phyloP scores from a whole-genome alignment of 1,140 invertebrate species.

The Heterodera carotae region DNA sequence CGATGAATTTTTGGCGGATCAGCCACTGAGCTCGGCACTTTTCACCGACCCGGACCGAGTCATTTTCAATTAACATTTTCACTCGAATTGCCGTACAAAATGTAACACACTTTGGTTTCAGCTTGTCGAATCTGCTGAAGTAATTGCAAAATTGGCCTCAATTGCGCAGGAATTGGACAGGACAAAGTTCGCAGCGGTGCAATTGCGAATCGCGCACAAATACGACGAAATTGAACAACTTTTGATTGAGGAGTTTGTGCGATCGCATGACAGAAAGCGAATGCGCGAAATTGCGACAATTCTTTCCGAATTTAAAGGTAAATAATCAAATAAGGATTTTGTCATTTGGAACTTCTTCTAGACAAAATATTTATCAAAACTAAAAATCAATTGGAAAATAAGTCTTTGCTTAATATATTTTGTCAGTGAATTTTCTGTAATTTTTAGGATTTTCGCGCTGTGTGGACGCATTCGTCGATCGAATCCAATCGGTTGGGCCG shows the following conservation, averaged over 20 bases:
- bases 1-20: constrained; percentile 84
- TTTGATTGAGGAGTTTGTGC: constrained; percentile 91
- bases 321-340: neutral
- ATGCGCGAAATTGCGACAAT: constrained; percentile 92
- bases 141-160: constrained; percentile 92
- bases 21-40: constrained; percentile 80
- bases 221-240: constrained; percentile 90
- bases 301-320: constrained; percentile 85
- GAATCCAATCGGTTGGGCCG: constrained; percentile 75
- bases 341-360: no score
- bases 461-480: constrained; percentile 93
- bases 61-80: constrained; percentile 26
- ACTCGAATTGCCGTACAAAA: neutral
- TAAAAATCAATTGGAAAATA: no score
- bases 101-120: constrained; percentile 66
- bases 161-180: constrained; percentile 87
- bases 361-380: no score
- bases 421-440: no score
- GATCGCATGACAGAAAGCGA: constrained; percentile 80
- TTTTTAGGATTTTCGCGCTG: constrained; percentile 78
- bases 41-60: constrained; percentile 84
- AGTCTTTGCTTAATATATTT: no score
- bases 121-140: constrained; percentile 93
- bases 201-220: constrained; percentile 59
- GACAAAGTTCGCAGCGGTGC: constrained; percentile 65